phyloP scores from a whole-genome alignment of 1,140 invertebrate species.

The Pseudomyrmex cubaensis region DNA sequence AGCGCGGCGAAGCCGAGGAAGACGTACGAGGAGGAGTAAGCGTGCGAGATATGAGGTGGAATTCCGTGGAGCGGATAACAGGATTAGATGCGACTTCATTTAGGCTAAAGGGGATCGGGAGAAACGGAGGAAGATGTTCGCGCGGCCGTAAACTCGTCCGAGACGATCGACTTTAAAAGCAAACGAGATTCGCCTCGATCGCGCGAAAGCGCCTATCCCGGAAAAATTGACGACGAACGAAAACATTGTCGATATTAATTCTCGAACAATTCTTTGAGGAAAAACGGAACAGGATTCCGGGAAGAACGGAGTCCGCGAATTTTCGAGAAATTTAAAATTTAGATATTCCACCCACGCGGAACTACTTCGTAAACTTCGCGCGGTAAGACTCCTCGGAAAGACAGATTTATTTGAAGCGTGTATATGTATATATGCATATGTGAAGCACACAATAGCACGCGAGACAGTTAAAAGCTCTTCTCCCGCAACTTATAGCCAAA shows the following conservation, averaged over 20 bases:
- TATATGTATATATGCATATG: too few relatives aligned
- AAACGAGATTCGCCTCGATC: conserved; percentile 18
- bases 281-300: neutral
- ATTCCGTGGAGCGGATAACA: conserved; percentile 34
- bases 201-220: neutral
- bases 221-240: conserved; percentile 1
- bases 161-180: conserved; percentile 52
- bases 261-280: neutral
- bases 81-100: conserved; percentile 56
- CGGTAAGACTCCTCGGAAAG: too few relatives aligned
- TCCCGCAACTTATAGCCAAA: too few relatives aligned
- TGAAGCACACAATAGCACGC: too few relatives aligned
- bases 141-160: conserved; percentile 25
- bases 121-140: conserved; percentile 42
- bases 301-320: neutral
- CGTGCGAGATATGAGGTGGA: conserved; percentile 20
- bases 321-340: conserved; percentile 26
- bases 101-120: conserved; percentile 44
- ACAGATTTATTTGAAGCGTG: too few relatives aligned
- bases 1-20: neutral
- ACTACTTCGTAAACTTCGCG: too few relatives aligned
- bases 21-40: neutral
- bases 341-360: neutral
- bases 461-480: too few relatives aligned
- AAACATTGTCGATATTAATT: conserved; percentile 23